Conservation (phyloP, 2,797 vertebrate species). For the Mionectes olivaceus region DNA sequence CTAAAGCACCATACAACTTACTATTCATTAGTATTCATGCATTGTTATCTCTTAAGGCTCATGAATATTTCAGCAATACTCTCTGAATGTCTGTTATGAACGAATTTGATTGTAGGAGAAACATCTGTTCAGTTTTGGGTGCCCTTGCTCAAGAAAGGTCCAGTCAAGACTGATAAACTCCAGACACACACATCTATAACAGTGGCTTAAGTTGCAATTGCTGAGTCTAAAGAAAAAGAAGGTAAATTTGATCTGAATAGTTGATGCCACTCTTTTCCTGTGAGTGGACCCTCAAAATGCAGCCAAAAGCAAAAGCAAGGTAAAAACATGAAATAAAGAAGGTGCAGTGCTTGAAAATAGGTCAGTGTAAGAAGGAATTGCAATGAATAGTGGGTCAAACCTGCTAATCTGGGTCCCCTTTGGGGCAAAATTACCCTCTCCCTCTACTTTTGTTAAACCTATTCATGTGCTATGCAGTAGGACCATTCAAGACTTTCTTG, state of each 20-base stretch:
- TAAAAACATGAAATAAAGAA: background rate
- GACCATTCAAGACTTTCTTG: background rate
- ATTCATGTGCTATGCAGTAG: background rate
- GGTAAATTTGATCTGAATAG: background rate
- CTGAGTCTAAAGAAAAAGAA: background rate
- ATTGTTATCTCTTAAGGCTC: conserved; percentile 20
- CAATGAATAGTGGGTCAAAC: background rate
- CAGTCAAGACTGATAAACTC: background rate
- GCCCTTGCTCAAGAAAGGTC: conserved; percentile 11
- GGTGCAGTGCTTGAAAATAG: fast-evolving
- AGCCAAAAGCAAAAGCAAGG: background rate
- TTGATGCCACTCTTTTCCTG: background rate
- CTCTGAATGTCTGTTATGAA: conserved; percentile 28
- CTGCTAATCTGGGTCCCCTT: background rate
- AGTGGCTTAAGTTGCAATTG: background rate
- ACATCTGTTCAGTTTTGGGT: conserved; percentile 47
- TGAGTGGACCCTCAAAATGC: background rate
- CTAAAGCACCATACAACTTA: background rate
- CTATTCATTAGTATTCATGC: conserved; percentile 46
- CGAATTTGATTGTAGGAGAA: background rate
- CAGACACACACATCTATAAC: background rate
- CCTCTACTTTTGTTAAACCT: background rate
- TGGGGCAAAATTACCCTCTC: background rate
- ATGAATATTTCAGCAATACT: conserved; percentile 54
- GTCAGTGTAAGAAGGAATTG: background rate